Conservation (phyloP, 2,888 invertebrate genomes). For the Pyrocoelia pectoralis region DNA sequence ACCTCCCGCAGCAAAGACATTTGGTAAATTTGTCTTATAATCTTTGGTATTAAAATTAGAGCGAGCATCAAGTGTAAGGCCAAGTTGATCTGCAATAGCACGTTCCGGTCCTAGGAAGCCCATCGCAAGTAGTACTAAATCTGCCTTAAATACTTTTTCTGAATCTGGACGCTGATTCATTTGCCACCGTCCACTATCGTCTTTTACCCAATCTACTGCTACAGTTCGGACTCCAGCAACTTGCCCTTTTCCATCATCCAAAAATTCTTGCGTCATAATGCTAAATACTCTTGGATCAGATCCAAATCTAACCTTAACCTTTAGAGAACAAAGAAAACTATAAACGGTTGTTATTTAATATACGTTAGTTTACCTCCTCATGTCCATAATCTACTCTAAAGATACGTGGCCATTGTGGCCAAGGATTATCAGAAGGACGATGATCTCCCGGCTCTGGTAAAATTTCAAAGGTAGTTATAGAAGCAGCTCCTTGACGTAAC, state of each 20-base stretch:
- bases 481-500: constrained; percentile 87
- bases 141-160: constrained; percentile 82
- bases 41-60: constrained; percentile 92
- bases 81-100: constrained; percentile 81
- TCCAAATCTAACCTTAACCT: constrained; percentile 83
- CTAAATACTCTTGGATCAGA: constrained; percentile 93
- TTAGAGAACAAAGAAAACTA: background rate
- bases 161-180: constrained; percentile 87
- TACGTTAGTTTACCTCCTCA: constrained; percentile 74
- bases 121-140: constrained; percentile 96
- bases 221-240: constrained; percentile 92
- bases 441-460: constrained; percentile 87
- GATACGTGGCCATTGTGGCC: constrained; percentile 98
- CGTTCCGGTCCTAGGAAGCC: constrained; percentile 97
- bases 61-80: constrained; percentile 85
- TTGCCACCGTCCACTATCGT: constrained; percentile 91
- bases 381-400: constrained; percentile 98
- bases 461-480: constrained; percentile 96
- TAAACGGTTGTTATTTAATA: background rate
- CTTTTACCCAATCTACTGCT: constrained; percentile 93
- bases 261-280: constrained; percentile 93
- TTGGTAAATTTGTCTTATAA: constrained; percentile 87
- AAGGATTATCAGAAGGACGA: constrained; percentile 91
- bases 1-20: constrained; percentile 97
- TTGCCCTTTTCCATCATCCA: constrained; percentile 88